Conservation (phyloP, 1,140 invertebrate species). For the Pseudomyrmex cubaensis region DNA sequence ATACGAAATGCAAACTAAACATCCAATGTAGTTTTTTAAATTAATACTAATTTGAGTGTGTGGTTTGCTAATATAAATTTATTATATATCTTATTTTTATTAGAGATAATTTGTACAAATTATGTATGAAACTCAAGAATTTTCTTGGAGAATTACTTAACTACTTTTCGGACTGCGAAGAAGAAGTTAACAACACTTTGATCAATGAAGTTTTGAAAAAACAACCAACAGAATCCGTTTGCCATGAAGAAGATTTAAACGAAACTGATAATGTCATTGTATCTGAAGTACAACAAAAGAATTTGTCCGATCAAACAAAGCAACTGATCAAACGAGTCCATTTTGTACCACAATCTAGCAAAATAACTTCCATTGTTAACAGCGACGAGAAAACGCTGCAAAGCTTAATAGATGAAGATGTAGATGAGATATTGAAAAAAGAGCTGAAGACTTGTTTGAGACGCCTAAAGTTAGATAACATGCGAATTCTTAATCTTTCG, state of each 20-base stretch:
- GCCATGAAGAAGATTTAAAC: constrained; percentile 36
- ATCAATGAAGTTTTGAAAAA: constrained; percentile 87
- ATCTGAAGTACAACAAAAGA: not conserved
- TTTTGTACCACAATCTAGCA: constrained; percentile 89
- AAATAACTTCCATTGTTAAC: constrained; percentile 87
- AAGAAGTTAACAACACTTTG: constrained; percentile 91
- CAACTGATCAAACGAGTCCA: constrained; percentile 86
- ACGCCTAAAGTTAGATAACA: constrained; percentile 88
- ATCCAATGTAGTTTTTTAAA: too few species aligned
- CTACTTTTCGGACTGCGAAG: constrained; percentile 91
- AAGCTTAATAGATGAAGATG: constrained; percentile 78
- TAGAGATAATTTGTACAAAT: constrained; percentile 87
- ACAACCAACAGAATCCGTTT: constrained; percentile 70
- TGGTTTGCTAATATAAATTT: too few species aligned
- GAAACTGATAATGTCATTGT: constrained; percentile 26
- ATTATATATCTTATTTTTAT: constrained; percentile 9
- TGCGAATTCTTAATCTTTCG: constrained; percentile 88
- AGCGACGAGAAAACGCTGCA: constrained; percentile 82
- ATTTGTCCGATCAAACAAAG: constrained; percentile 1
- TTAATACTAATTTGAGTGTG: too few species aligned
- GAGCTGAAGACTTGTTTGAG: constrained; percentile 88
- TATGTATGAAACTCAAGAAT: constrained; percentile 86
- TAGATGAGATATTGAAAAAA: constrained; percentile 86
- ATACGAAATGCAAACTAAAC: too few species aligned
- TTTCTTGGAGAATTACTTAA: constrained; percentile 88